Conservation (phyloP, 2,113 vertebrate genomes). For the Boulengeromyrus knoepffleri region DNA sequence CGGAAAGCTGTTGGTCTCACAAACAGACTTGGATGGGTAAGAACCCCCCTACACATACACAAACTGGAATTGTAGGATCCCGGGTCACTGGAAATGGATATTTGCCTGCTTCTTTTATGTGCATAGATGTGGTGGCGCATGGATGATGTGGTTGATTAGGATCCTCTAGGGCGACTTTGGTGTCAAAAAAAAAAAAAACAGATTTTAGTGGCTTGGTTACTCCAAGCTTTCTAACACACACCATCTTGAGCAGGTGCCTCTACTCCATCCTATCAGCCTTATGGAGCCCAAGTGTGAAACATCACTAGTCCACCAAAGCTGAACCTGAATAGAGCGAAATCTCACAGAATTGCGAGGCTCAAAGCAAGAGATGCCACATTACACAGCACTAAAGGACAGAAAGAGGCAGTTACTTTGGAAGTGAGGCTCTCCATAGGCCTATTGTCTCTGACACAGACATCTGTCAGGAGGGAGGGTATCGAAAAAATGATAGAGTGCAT, state of each 20-base stretch:
- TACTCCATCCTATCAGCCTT: background rate
- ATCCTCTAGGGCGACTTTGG: too few relatives aligned
- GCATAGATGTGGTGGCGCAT: background rate
- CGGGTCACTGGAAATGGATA: background rate
- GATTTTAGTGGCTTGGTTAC: too few relatives aligned
- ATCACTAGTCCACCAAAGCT: background rate
- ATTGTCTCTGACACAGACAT: slow-evolving; percentile 23
- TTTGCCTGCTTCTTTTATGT: background rate
- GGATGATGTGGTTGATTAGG: background rate
- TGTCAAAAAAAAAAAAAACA: too few relatives aligned
- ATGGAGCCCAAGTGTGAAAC: background rate
- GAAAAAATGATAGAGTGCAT: background rate
- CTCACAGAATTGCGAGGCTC: background rate
- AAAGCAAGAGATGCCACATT: slow-evolving; percentile 25
- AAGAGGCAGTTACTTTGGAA: slow-evolving; percentile 40
- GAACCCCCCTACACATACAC: background rate
- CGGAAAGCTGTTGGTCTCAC: background rate
- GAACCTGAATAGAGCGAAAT: background rate
- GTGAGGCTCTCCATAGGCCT: slow-evolving; percentile 39
- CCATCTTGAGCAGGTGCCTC: background rate
- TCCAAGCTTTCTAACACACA: too few relatives aligned
- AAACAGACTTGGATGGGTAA: background rate
- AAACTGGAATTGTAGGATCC: background rate
- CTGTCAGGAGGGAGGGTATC: background rate
- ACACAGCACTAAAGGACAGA: slow-evolving; percentile 19